Base-by-base conservation (phyloP, 2,797 vertebrate genomes). In the Arremon brunneinucha region DNA sequence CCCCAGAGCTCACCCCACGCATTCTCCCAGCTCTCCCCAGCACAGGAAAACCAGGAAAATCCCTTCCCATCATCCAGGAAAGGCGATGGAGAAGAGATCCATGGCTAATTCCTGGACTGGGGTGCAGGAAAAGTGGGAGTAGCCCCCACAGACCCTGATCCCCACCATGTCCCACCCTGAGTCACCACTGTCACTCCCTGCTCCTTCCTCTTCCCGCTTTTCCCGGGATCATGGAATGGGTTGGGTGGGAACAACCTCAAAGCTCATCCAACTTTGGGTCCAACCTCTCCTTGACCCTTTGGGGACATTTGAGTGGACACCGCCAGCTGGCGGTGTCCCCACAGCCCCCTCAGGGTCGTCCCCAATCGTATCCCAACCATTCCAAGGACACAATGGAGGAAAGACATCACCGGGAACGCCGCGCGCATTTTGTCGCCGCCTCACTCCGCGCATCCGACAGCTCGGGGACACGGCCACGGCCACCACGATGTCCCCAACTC, bases 211-310 rank as follows among this genome's bases (percentile, higher is more conserved):
- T 47, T 41, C 46, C 77, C 0, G 0, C 21, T 44, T 74, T 35
- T 19, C 15, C 1, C 0, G 0, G 55, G 22, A 68, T 43, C 55
- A 4, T 0, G 55, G 86, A n/a, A 49, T 0, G 8, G 4, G 7
- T 12, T 14, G 72, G 41, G 14, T 3, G 69, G 47, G 3, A 35
- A 11, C 1, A 9, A 59, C 47, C 47, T 11, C 32, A 5, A 7
- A 14, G 0, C 55, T 39, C 77, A 41, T 12, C 52, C 68, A 41
- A 4, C 43, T 44, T 44, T 11, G 43, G 43, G 44, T 44, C 44
- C 44, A 44, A 22, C 44, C 44, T 44, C 21, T 44, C 44, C 44
- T 21, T 44, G 27, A 19, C 22, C 9, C 46, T 52, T 37, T 3
- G 1, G 1, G 8, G 52, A 46, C 34, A 24, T 23, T n/a, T 1